A percentile compares a stretch with the other conserved stretches of the same genome.
Conservation (phyloP, 2,888 invertebrate species). For the Aporophyla nigra region DNA sequence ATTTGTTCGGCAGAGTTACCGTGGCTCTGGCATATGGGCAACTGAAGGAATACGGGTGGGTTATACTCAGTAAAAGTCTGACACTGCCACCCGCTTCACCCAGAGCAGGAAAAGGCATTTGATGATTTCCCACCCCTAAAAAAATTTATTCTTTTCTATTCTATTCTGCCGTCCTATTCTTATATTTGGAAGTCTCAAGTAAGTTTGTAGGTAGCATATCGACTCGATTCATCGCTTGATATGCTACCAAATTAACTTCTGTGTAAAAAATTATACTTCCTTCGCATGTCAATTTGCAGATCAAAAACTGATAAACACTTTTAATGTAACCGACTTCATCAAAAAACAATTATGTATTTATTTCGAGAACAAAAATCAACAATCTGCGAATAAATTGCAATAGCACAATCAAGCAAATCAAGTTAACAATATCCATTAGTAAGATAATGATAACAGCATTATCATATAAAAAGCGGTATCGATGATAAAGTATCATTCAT, state of each 20-base stretch:
- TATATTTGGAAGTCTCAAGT: neutral
- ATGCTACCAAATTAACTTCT: slow-evolving; percentile 29
- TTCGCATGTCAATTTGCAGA: slow-evolving; percentile 5
- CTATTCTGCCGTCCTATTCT: neutral
- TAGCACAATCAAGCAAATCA: slow-evolving; percentile 68
- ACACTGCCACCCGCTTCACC: no score
- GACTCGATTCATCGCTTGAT: slow-evolving; percentile 31
- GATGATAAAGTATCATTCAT: slow-evolving; percentile 61
- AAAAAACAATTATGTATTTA: slow-evolving; percentile 2
- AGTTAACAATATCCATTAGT: slow-evolving; percentile 72
- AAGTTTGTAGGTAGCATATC: slow-evolving; percentile 10
- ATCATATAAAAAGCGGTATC: slow-evolving; percentile 66
- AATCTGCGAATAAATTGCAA: slow-evolving; percentile 60
- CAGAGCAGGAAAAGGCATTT: no score
- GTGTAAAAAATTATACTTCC: slow-evolving; percentile 7
- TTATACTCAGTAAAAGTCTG: no score
- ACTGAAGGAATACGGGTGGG: no score
- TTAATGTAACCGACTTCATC: slow-evolving; percentile 30
- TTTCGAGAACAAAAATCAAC: slow-evolving; percentile 22
- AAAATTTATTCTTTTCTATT: no score
- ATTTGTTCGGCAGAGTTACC: no score
- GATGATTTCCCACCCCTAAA: no score
- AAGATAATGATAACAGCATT: slow-evolving; percentile 59
- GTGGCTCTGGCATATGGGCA: no score
- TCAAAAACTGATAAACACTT: slow-evolving; percentile 28